Base-by-base conservation (phyloP, 2,888 invertebrate species). In the Molanna angustata region DNA sequence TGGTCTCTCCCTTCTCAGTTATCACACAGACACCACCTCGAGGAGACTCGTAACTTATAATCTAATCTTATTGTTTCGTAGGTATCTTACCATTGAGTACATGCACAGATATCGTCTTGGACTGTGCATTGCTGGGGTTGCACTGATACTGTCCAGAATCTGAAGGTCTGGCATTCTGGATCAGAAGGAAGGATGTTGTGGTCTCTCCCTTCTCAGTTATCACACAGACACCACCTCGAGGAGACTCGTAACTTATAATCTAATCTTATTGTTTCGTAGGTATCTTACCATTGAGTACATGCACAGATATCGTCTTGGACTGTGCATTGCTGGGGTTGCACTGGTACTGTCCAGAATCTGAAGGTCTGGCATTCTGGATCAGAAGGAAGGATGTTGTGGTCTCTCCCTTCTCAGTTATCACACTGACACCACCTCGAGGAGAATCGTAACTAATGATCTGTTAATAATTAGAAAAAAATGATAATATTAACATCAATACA, bases 81-180 rank as follows among this genome's bases (percentile, higher is more conserved):
- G 31, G 27, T 27, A 7, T 40, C 54, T 79, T 78, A 89, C 89
- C 89, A 76, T 88, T 88, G 64, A 90, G 81, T 64, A 90, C 89
- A 72, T 89, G 89, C 60, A 90, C 88, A 62, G 83, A 80, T 68
- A 89, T 85, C 65, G 83, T 86, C 62, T 88, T 86, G 61, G 84
- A 83, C 69, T 88, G 86, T 61, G 88, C 87, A 65, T 87, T 88
- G 66, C 87, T 86, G 61, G 89, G 88, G 66, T 83, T 84, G 74
- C 89, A 89, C 43, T 86, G 86, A 71, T 89, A 89, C 67, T 86
- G 85, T 62, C 88, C 88, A 21, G 86, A 86, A 72, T 88, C 88
- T 58, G 82, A 73, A 61, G 83, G 75, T 67, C 83, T 81, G 58
- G 88, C 88, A 66, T 86, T 80, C 67, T 86, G 86, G 66, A 88